A percentile compares a stretch with the other conserved stretches of the same genome.
Conservation (phyloP, 2,797 vertebrate genomes). For the Argya squamiceps region DNA sequence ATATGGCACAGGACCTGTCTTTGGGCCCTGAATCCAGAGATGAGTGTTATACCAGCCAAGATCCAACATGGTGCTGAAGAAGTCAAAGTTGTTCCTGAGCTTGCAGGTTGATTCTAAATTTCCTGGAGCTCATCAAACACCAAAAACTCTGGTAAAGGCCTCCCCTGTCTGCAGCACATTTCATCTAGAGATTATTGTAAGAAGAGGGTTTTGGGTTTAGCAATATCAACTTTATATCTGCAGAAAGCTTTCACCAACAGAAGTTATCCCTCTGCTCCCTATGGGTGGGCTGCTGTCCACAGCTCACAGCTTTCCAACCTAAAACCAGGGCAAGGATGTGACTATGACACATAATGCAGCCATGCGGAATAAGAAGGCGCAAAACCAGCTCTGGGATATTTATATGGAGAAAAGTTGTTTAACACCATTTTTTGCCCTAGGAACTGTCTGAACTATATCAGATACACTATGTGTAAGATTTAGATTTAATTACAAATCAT, state of each 20-base stretch:
- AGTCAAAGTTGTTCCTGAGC: neutral
- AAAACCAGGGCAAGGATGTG: neutral
- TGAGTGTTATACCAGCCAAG: neutral
- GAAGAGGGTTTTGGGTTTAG: neutral
- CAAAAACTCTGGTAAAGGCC: neutral
- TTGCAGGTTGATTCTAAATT: neutral
- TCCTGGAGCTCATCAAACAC: neutral
- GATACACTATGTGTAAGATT: neutral
- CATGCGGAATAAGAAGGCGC: neutral
- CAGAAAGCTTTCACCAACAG: neutral
- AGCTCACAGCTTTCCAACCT: neutral
- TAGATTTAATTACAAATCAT: neutral
- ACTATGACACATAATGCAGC: neutral
- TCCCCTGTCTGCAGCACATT: neutral
- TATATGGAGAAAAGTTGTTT: neutral
- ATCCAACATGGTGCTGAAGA: neutral
- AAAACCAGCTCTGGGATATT: neutral
- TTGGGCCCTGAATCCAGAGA: neutral
- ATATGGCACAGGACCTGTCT: neutral
- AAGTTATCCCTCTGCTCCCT: neutral
- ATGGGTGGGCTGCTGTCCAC: accelerated
- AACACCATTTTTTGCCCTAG: neutral
- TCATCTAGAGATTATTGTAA: neutral
- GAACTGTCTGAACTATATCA: neutral
- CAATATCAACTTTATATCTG: neutral